These are phyloP conservation scores for Pseudomyrmex dendroicus DNA, from an alignment of 1,140 invertebrate genomes.

Conservation along the genomic window DNA sequence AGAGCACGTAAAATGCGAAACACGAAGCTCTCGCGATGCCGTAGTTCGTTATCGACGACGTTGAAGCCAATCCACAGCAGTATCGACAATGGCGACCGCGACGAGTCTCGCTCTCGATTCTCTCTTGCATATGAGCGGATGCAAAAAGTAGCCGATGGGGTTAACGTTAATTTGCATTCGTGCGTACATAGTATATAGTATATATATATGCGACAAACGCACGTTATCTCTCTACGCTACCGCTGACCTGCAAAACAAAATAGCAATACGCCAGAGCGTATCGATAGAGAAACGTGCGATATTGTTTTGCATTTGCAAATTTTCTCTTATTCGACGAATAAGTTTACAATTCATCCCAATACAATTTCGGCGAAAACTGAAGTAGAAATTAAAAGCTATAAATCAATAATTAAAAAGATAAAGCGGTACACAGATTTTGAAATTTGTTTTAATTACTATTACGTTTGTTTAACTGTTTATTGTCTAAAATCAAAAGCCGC, in stretches of 20 bases:
- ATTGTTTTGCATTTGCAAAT: background rate
- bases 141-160: constrained; percentile 70
- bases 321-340: too few relatives aligned
- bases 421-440: background rate
- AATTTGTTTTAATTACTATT: too few relatives aligned
- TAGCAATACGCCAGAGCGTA: background rate
- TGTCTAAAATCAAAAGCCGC: background rate
- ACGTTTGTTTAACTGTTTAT: background rate
- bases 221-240: constrained; percentile 38
- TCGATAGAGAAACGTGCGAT: constrained; percentile 26
- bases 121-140: constrained; percentile 59
- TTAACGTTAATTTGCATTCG: constrained; percentile 76
- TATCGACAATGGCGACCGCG: background rate
- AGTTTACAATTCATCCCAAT: background rate
- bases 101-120: constrained; percentile 29
- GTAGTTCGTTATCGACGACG: constrained; percentile 71
- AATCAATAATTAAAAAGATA: background rate
- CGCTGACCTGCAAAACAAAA: constrained; percentile 21
- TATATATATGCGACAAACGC: constrained; percentile 12
- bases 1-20: constrained; percentile 62
- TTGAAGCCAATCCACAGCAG: constrained; percentile 66
- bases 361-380: background rate
- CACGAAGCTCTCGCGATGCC: constrained; percentile 50
- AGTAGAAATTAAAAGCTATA: background rate
- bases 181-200: constrained; percentile 35